Evolutionary conservation across 1,140 invertebrate genomes (phyloP).

Genomic region (Drosophila parabipectinata): DNA sequence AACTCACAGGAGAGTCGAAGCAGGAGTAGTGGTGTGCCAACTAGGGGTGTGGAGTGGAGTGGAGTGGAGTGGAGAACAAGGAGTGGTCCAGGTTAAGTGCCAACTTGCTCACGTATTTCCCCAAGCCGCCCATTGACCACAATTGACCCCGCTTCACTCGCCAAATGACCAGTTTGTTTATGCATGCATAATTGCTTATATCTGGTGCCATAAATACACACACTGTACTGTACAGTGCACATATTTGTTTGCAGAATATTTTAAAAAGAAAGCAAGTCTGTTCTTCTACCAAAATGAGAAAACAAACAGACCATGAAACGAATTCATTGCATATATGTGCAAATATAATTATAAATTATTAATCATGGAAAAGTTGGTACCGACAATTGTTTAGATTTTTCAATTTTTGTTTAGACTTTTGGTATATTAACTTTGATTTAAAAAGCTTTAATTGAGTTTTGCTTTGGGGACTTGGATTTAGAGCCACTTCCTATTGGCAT

Average conservation of each 20-base stretch:
- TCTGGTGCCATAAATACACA: constrained; percentile 25
- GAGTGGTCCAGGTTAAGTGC: constrained; percentile 47
- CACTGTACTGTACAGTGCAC: background rate
- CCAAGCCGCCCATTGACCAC: constrained; percentile 15
- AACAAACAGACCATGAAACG: too few relatives aligned
- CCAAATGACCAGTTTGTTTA: constrained; percentile 60
- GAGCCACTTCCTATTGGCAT: too few relatives aligned
- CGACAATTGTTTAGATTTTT: too few relatives aligned
- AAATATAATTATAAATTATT: too few relatives aligned
- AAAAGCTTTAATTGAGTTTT: too few relatives aligned
- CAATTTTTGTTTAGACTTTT: too few relatives aligned
- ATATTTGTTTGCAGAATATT: background rate
- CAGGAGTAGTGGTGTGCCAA: constrained; percentile 10
- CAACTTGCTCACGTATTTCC: constrained; percentile 53
- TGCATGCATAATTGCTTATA: constrained; percentile 71
- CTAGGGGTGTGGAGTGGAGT: background rate
- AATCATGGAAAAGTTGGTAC: too few relatives aligned
- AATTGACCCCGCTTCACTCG: constrained; percentile 15
- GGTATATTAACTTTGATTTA: too few relatives aligned
- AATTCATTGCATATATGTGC: too few relatives aligned
- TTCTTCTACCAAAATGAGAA: too few relatives aligned
- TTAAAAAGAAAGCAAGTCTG: too few relatives aligned
- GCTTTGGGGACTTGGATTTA: too few relatives aligned
- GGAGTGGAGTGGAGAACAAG: background rate
- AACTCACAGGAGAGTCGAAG: constrained; percentile 17